Evolutionary conservation across 2,797 vertebrate species (phyloP), one percentile per base, ranked within the genome.

Genomic region (Gorsachius magnificus): DNA sequence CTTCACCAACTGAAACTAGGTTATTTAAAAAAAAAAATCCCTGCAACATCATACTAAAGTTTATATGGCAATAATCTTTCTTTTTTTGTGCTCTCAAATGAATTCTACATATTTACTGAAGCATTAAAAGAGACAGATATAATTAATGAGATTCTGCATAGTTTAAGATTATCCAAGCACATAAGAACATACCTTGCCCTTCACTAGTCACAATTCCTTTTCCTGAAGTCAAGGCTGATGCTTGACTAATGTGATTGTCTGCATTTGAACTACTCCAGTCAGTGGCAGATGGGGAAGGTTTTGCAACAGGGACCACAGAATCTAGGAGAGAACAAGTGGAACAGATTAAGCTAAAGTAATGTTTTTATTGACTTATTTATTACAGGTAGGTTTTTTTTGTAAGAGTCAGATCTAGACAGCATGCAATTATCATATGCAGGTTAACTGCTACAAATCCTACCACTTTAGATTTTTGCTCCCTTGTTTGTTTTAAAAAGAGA

Each of bases 241-340:
- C 95, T 74, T 98, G 98, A 90, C 80, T 89, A 13, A 46, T 61
- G 50, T 97, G 96, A 64, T 76, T 93, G 33, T 98, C 98, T 81
- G 91, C 46, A 63, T 80, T 98, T 74, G 96, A 95, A 89, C 95
- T 93, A 74, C 60, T 97, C 98, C 98, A 98, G 10, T 98, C 98
- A 51, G 91, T 63, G 29, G 91, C 71, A 56, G 96, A 71, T 1
- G 76, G 69, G 43, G 96, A 97, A 83, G 90, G 43, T 94, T 97
- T 98, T 51, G 96, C 61, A 90, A 82, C 96, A 90, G 92, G 75
- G 76, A 91, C 33, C 41, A 69, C 80, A 89, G 91, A 92, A 70
- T 95, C 97, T 97, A 63, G 19, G 11, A 79, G 26, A 75, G 28
- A 97, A 45, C 35, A 96, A 94, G 57, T 36, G 5, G 57, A 72